A percentile compares a stretch with the other conserved stretches of the same genome.
These are phyloP conservation scores for Latheticus oryzae DNA, from an alignment of 2,888 invertebrate species.

Conservation along the genomic window DNA sequence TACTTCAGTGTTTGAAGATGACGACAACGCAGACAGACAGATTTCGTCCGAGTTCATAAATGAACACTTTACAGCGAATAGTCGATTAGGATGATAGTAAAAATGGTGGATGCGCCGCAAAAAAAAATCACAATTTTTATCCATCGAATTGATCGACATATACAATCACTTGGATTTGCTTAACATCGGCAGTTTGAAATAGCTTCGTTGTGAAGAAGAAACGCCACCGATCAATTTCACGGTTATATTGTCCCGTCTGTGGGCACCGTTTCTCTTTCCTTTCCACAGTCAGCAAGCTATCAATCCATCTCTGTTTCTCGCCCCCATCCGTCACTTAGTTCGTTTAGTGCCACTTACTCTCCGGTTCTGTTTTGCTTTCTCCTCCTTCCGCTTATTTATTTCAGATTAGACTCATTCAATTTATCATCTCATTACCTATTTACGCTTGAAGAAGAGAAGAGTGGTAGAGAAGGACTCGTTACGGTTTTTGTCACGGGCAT, in stretches of 20 bases:
- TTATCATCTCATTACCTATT: slow-evolving; percentile 66
- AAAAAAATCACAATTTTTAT: slow-evolving; percentile 11
- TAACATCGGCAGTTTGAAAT: slow-evolving; percentile 62
- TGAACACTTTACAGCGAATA: slow-evolving; percentile 1
- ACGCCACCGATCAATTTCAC: slow-evolving; percentile 65
- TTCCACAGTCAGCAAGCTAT: slow-evolving; percentile 36
- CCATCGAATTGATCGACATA: slow-evolving; percentile 56
- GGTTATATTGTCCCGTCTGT: slow-evolving; percentile 63
- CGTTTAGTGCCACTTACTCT: slow-evolving; percentile 64
- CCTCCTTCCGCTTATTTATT: slow-evolving; percentile 66
- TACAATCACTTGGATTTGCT: slow-evolving; percentile 60
- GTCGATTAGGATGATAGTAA: too few relatives aligned
- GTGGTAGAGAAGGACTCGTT: too few relatives aligned
- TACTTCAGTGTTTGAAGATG: slow-evolving; percentile 8
- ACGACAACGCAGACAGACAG: slow-evolving; percentile 12
- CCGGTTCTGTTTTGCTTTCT: slow-evolving; percentile 61
- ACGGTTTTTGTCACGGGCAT: slow-evolving; percentile 29
- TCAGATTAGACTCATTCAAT: slow-evolving; percentile 66
- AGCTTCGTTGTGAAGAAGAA: slow-evolving; percentile 57
- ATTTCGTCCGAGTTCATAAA: slow-evolving; percentile 7
- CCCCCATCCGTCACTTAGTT: slow-evolving; percentile 64
- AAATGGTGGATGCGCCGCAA: background rate
- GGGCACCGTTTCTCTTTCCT: slow-evolving; percentile 43
- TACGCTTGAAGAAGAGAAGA: slow-evolving; percentile 44
- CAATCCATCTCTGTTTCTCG: slow-evolving; percentile 48